These are phyloP conservation scores for Theodoxus fluviatilis DNA, from an alignment of 2,888 invertebrate genomes.

Conservation along the genomic window DNA sequence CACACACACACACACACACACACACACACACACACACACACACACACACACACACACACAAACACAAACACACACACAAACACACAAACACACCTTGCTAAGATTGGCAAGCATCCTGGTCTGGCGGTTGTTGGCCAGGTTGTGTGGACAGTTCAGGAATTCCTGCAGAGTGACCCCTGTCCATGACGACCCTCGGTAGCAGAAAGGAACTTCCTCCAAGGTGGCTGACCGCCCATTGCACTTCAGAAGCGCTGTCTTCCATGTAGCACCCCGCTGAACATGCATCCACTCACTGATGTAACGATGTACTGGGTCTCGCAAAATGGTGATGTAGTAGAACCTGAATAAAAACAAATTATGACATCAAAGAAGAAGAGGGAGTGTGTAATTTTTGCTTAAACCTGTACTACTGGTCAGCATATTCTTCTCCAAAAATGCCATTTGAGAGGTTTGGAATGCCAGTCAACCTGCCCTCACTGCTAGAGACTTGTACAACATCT, in stretches of 20 bases:
- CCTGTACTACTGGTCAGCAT: too few relatives aligned
- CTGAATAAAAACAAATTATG: slow-evolving; percentile 68
- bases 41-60: too few relatives aligned
- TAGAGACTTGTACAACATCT: too few relatives aligned
- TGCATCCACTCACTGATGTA: slow-evolving; percentile 97
- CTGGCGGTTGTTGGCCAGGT: slow-evolving; percentile 94
- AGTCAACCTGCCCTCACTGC: too few relatives aligned
- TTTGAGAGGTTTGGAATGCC: neutral
- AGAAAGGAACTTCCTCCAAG: slow-evolving; percentile 79
- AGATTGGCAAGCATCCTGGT: slow-evolving; percentile 97
- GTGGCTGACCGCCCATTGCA: slow-evolving; percentile 78
- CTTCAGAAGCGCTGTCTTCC: slow-evolving; percentile 79
- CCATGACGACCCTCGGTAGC: slow-evolving; percentile 58
- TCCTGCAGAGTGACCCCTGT: slow-evolving; percentile 84
- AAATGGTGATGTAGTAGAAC: slow-evolving; percentile 94
- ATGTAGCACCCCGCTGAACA: slow-evolving; percentile 94
- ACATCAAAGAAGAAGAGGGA: too few relatives aligned
- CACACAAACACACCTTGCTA: too few relatives aligned
- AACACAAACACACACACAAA: too few relatives aligned
- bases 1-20: too few relatives aligned
- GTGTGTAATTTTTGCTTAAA: too few relatives aligned
- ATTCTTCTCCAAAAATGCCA: neutral
- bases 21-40: too few relatives aligned
- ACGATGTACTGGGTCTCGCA: slow-evolving; percentile 90
- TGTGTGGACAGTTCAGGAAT: slow-evolving; percentile 89